These are phyloP conservation scores for Eudasyphora cyanicolor DNA, from an alignment of 2,888 invertebrate species.

Conservation along the genomic window DNA sequence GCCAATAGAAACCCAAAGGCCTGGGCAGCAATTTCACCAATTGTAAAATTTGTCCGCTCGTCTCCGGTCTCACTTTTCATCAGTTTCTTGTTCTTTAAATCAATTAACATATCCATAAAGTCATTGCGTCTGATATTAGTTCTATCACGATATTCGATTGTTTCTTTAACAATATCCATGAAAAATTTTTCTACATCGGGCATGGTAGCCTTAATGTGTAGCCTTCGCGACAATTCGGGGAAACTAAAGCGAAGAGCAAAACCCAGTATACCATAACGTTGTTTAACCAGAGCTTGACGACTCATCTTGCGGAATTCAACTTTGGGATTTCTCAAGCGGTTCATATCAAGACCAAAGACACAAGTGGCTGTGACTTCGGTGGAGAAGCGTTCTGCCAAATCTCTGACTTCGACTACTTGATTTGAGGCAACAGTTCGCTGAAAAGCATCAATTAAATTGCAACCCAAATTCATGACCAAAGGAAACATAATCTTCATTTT, in stretches of 20 bases:
- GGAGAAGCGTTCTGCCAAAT: slow-evolving; percentile 79
- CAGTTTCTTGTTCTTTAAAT: slow-evolving; percentile 74
- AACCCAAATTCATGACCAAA: slow-evolving; percentile 66
- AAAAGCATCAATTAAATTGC: slow-evolving; percentile 63
- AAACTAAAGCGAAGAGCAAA: slow-evolving; percentile 51
- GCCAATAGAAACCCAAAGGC: slow-evolving; percentile 75
- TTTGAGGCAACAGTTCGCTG: slow-evolving; percentile 63
- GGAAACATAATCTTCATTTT: slow-evolving; percentile 74
- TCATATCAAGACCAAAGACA: slow-evolving; percentile 80
- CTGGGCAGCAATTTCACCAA: slow-evolving; percentile 73
- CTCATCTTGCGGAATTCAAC: slow-evolving; percentile 76
- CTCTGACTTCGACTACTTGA: slow-evolving; percentile 77
- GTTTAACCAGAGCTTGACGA: slow-evolving; percentile 57
- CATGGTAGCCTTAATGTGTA: slow-evolving; percentile 55
- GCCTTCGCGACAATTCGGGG: slow-evolving; percentile 45
- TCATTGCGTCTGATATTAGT: slow-evolving; percentile 79
- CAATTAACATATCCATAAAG: slow-evolving; percentile 81
- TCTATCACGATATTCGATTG: slow-evolving; percentile 76
- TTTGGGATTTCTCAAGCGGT: slow-evolving; percentile 78
- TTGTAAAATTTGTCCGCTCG: slow-evolving; percentile 68
- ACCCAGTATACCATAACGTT: slow-evolving; percentile 48
- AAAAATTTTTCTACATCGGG: slow-evolving; percentile 66
- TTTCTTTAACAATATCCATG: slow-evolving; percentile 77
- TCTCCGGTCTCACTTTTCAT: slow-evolving; percentile 70
- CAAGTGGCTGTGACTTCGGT: slow-evolving; percentile 81